Base-by-base conservation (phyloP, 2,797 vertebrate species). In the Premnoplex brunnescens region DNA sequence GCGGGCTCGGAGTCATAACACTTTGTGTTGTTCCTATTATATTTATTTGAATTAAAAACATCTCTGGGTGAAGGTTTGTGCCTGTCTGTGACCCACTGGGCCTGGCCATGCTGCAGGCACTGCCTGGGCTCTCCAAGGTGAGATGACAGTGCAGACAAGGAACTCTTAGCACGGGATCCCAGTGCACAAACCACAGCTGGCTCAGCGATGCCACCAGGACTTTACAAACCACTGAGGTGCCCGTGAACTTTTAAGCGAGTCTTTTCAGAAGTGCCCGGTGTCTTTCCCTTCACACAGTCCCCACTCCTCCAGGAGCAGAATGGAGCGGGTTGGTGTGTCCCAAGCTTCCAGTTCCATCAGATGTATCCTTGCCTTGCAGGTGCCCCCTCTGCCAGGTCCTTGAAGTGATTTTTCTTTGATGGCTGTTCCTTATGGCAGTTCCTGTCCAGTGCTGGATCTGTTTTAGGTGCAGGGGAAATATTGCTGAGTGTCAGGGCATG, bases 11-110 rank as follows among this genome's bases (percentile, higher is more conserved):
- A 93, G 75, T 89, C 51, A 22, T 39, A 80, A 76, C 36, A 36
- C 79, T 93, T 76, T 66, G 73, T 85, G 59, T 93, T 87, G 95
- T 84, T 80, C 41, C 32, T 88, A 4, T 94, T 91, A 48, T 74
- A 85, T 92, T 87, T 7, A 2, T 92, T 79, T 43, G 37, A 91
- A 91, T 81, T 68, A 62, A 63, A 63, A 91, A 16, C 24, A 48
- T 83, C 54, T 91, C 68, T 63, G 75, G 74, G 43, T 54, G 81
- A 48, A 73, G 88, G 63, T 56, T 13, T 58, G 5, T 14, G 56
- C 54, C 66, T 72, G 41, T 15, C 48, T 73, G 14, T 59, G 75
- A 48, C 51, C 51, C 28, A 30, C 16, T 68, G 10, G 1, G 0
- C 41, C 36, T 24, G 21, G 39, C 27, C 17, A 1, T 27, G 46